Evolutionary conservation across 2,888 invertebrate species (phyloP).

Genomic region (Plemyria rubiginata): DNA sequence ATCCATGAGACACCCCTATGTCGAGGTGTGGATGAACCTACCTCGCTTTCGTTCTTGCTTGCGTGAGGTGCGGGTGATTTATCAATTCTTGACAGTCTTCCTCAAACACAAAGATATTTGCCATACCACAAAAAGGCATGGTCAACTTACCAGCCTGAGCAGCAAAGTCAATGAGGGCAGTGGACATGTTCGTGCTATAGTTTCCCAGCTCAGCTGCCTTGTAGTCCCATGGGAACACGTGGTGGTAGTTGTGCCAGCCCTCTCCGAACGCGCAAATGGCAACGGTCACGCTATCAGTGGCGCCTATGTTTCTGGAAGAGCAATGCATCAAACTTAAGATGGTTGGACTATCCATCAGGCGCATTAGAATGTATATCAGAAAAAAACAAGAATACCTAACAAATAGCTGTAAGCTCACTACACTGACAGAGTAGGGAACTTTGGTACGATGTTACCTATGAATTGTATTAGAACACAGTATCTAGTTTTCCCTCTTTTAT

Average conservation of each 20-base stretch:
- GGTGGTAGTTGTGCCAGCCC: conserved; percentile 96
- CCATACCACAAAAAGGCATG: neutral
- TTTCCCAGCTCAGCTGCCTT: conserved; percentile 89
- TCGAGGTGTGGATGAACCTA: too few relatives aligned
- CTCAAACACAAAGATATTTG: neutral
- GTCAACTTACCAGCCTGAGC: conserved; percentile 86
- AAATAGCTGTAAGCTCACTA: too few relatives aligned
- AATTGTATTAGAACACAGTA: too few relatives aligned
- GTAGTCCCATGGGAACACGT: conserved; percentile 94
- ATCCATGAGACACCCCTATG: too few relatives aligned
- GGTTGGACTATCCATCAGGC: neutral
- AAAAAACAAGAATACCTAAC: too few relatives aligned
- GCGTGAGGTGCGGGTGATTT: too few relatives aligned
- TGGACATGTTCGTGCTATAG: conserved; percentile 87
- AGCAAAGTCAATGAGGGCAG: conserved; percentile 87
- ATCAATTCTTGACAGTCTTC: neutral
- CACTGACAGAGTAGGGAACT: too few relatives aligned
- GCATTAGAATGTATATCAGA: too few relatives aligned
- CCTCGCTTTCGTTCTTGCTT: too few relatives aligned
- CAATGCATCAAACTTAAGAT: conserved; percentile 6
- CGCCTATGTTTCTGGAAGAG: conserved; percentile 85
- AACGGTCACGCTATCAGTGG: conserved; percentile 88
- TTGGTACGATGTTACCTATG: too few relatives aligned
- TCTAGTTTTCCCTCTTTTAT: too few relatives aligned
- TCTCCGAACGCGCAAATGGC: conserved; percentile 89